Evolutionary conservation across 1,140 invertebrate genomes (phyloP).

Genomic region (Sarcophaga peregrina): DNA sequence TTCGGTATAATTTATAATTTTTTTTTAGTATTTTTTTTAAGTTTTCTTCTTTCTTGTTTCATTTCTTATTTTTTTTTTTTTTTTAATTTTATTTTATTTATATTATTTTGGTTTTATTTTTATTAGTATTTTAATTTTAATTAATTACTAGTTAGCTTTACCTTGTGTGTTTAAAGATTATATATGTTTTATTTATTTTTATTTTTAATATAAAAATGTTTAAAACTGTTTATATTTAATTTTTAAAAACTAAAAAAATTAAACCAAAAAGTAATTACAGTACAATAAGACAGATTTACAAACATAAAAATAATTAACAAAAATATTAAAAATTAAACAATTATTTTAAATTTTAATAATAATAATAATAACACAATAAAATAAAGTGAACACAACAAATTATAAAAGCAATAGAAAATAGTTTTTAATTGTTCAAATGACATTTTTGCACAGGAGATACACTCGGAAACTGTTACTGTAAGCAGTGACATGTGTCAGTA

Average conservation of each 20-base stretch:
- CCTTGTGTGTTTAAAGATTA: constrained; percentile 33
- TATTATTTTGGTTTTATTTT: constrained; percentile 31
- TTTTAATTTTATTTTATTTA: neutral
- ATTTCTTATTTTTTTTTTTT: constrained; percentile 31
- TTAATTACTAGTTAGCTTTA: constrained; percentile 44
- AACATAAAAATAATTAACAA: constrained; percentile 29
- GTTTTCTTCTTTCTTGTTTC: constrained; percentile 7
- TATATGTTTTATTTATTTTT: neutral
- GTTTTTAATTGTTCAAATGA: too few species aligned
- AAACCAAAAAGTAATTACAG: neutral
- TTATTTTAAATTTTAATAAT: neutral
- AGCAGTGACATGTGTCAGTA: too few species aligned
- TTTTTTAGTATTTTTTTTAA: constrained; percentile 48
- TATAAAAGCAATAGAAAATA: neutral
- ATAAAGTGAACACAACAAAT: neutral
- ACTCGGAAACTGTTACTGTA: too few species aligned
- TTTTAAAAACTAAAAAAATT: constrained; percentile 18
- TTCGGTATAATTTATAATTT: constrained; percentile 67
- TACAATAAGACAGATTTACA: neutral
- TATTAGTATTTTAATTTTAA: constrained; percentile 37
- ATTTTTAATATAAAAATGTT: constrained; percentile 26
- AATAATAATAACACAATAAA: neutral
- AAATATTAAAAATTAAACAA: neutral
- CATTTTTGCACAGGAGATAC: too few species aligned
- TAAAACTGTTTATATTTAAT: constrained; percentile 29